Conservation (phyloP, 1,140 invertebrate genomes). For the Tribolium madens region DNA sequence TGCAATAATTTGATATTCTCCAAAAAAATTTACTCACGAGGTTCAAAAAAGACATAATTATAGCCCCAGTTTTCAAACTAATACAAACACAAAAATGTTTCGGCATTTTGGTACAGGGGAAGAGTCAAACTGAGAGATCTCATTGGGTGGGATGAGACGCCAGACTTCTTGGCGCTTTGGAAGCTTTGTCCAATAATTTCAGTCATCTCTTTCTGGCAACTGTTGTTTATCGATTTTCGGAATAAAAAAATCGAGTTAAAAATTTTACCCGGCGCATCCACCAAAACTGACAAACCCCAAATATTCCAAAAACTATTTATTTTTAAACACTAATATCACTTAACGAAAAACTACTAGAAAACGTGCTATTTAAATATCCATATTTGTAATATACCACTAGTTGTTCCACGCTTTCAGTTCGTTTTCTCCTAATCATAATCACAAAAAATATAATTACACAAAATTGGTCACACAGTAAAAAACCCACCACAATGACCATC, state of each 20-base stretch:
- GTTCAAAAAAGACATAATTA: slow-evolving; percentile 48
- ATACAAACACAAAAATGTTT: slow-evolving; percentile 49
- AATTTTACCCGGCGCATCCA: background rate
- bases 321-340: background rate
- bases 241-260: background rate
- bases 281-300: background rate
- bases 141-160: slow-evolving; percentile 14
- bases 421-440: background rate
- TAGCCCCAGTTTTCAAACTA: slow-evolving; percentile 51
- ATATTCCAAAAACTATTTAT: background rate
- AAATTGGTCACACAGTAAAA: background rate
- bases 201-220: slow-evolving; percentile 21
- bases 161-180: slow-evolving; percentile 40
- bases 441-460: background rate
- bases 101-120: slow-evolving; percentile 34
- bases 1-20: background rate
- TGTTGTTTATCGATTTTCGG: slow-evolving; percentile 2
- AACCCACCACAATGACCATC: background rate
- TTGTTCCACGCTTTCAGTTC: background rate
- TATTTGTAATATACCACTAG: background rate
- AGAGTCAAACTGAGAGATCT: background rate
- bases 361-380: background rate
- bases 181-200: slow-evolving; percentile 8
- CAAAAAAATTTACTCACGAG: slow-evolving; percentile 50
- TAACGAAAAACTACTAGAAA: background rate